Percentiles rank a stretch among this genome's conserved stretches.
Evolutionary conservation across 2,113 vertebrate species (phyloP).

Genomic region (Morone saxatilis): DNA sequence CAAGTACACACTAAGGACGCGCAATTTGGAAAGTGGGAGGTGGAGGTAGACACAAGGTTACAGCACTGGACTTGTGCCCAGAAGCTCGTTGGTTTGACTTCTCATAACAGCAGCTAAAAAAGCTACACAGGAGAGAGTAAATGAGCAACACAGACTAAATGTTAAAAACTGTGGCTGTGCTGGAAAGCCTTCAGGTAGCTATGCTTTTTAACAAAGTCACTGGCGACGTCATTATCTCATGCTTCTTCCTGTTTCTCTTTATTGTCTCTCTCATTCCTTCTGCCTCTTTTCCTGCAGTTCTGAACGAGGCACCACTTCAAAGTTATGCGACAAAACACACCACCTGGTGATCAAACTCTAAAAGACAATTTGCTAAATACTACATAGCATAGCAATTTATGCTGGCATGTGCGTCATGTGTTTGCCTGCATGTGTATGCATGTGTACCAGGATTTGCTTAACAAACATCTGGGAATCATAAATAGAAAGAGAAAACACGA

Average conservation of each 20-base stretch:
- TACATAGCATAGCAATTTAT: background rate
- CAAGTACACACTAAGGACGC: background rate
- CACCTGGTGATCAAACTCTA: conserved; percentile 16
- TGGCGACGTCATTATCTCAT: conserved; percentile 6
- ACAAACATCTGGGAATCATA: conserved; percentile 75
- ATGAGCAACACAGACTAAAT: conserved; percentile 40
- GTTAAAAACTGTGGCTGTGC: conserved; percentile 20
- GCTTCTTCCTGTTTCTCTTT: conserved; percentile 9
- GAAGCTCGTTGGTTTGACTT: conserved; percentile 15
- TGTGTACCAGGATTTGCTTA: conserved; percentile 32
- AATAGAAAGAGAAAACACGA: conserved; percentile 55
- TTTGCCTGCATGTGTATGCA: background rate
- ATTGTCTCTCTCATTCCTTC: background rate
- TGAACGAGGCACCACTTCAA: background rate
- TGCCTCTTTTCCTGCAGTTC: background rate
- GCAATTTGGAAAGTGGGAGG: conserved; percentile 4
- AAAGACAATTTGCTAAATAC: background rate
- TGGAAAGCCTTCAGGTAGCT: conserved; percentile 26
- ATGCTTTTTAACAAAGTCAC: conserved; percentile 15
- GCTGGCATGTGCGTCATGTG: conserved; percentile 1
- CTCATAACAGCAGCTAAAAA: conserved; percentile 6
- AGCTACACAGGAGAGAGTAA: conserved; percentile 13
- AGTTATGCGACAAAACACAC: conserved; percentile 25
- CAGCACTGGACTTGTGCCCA: background rate
- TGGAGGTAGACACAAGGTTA: conserved; percentile 1